A percentile compares a stretch with the other conserved stretches of the same genome.
Evolutionary conservation across 2,113 vertebrate genomes (phyloP).

Genomic region (Lycocorax pyrrhopterus): DNA sequence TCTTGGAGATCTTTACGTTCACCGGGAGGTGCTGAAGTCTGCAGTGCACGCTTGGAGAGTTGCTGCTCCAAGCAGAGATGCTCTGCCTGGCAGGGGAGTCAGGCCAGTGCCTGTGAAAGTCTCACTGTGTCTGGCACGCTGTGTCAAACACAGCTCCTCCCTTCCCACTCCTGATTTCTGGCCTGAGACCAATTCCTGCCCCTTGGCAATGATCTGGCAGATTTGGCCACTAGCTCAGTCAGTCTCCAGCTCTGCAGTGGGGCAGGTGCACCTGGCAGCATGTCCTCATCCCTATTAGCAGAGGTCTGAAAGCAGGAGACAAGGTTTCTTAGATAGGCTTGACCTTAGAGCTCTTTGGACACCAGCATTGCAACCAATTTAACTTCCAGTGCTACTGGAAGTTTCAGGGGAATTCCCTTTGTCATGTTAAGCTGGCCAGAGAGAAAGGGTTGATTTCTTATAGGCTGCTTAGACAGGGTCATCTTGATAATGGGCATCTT

Average conservation of each 20-base stretch:
- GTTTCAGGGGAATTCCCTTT: not conserved
- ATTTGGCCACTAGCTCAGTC: not conserved
- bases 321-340: not conserved
- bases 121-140: not conserved
- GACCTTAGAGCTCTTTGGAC: not conserved
- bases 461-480: not conserved
- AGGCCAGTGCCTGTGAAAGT: not conserved
- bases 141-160: not conserved
- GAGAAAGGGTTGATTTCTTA: not conserved
- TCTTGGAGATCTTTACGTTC: not conserved
- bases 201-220: rapidly evolving
- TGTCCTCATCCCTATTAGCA: not conserved
- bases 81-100: not conserved
- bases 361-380: rapidly evolving
- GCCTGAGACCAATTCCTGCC: not conserved
- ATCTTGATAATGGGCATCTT: not conserved
- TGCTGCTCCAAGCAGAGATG: not conserved
- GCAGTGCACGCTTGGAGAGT: rapidly evolving
- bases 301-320: not conserved
- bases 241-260: not conserved
- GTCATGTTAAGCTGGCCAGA: not conserved
- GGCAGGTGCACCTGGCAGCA: not conserved
- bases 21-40: not conserved
- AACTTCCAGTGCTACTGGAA: not conserved
- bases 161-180: not conserved